A percentile compares a stretch with the other conserved stretches of the same genome.
Evolutionary conservation across 2,797 vertebrate species (phyloP).

Genomic region (Acestrorhynchus altus): DNA sequence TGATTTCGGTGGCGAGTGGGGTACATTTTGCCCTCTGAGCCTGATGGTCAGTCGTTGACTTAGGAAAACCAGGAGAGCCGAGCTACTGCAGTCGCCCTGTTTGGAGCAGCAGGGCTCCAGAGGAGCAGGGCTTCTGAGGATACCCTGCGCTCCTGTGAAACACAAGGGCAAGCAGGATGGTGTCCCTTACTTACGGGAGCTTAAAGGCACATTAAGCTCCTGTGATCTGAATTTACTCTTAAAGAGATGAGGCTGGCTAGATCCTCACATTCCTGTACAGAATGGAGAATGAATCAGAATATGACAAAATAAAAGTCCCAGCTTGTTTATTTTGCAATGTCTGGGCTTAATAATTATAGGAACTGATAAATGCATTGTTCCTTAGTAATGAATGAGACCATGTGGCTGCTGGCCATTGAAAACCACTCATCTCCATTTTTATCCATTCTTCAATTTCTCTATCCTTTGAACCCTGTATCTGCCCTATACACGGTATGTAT

Average conservation of each 20-base stretch:
- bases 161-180: neutral
- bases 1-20: neutral
- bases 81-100: neutral
- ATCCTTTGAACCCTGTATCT: too few species aligned
- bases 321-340: neutral
- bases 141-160: neutral
- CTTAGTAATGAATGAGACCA: neutral
- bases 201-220: neutral
- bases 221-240: neutral
- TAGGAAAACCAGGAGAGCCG: constrained; percentile 9
- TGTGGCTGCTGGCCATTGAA: too few species aligned
- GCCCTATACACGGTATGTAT: too few species aligned
- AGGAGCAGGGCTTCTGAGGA: neutral
- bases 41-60: constrained; percentile 3
- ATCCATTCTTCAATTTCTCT: too few species aligned
- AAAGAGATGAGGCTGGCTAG: too few species aligned
- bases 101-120: neutral
- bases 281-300: neutral
- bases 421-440: too few species aligned
- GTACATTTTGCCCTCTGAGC: neutral
- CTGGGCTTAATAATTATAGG: neutral
- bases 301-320: neutral
- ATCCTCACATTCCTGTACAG: neutral
- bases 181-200: neutral
- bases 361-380: neutral